Evolutionary conservation across 2,888 invertebrate genomes (phyloP), one percentile per base, ranked within the genome.

Genomic region (Tholera decimalis): DNA sequence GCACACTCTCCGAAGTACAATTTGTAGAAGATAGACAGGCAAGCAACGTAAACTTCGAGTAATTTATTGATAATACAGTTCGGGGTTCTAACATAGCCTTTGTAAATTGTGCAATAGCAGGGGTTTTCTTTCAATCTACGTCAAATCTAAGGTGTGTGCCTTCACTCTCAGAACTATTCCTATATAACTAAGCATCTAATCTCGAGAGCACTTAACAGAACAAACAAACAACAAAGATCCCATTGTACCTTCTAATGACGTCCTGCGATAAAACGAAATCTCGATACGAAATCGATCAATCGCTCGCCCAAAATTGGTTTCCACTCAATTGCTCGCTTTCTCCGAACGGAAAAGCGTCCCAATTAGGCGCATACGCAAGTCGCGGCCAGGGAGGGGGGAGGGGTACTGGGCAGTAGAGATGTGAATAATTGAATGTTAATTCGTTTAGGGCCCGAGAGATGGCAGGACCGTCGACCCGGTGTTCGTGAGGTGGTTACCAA

Each of bases 301-400:
- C 66, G 83, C 73, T 76, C 81, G 80, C 83, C 85, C 86, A 84
- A 88, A 88, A 87, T 76, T 82, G 84, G 84, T 88, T 89, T 88
- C 86, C 90, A 87, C 86, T 88, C 86, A 85, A 89, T 89, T 85
- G 87, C 83, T 80, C 83, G 89, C 93, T 93, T 93, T 93, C 93
- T 87, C 92, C 86, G 73, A 86, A 86, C 91, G 91, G 91, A 92
- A 91, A 92, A 89, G 89, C 88, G 89, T 88, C 87, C 86, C 87
- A 91, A 91, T 91, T 90, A 88, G 87, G 86, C 84, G 85, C 79
- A 74, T 61, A 80, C 82, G 80, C 82, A 79, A 65, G 70, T 71
- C 73, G 79, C 54, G 75, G 62, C 33, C 15, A 15, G 35, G 35
- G 50, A 39, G 56, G 56, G 68, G 72, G 64, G 77, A 37, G 53